These are phyloP conservation scores for Marmota flaviventris DNA, from an alignment of 2,113 vertebrate genomes.

Conservation along the genomic window DNA sequence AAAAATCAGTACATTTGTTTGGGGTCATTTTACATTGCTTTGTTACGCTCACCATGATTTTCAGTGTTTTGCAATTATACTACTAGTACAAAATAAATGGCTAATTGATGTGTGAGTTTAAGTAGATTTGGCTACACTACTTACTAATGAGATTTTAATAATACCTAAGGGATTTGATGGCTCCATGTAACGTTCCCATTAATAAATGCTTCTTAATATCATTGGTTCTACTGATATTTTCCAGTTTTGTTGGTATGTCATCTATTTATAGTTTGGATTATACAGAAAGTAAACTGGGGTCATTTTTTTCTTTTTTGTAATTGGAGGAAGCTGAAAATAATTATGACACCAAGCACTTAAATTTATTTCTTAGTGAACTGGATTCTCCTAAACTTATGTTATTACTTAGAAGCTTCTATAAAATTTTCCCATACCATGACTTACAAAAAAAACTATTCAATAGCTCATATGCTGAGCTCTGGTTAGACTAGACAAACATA, in stretches of 20 bases:
- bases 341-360: slow-evolving; percentile 58
- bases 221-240: slow-evolving; percentile 14
- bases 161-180: background rate
- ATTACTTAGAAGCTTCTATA: background rate
- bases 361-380: slow-evolving; percentile 46
- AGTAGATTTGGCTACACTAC: slow-evolving; percentile 14
- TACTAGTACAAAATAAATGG: slow-evolving; percentile 53
- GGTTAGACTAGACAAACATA: slow-evolving; percentile 40
- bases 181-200: background rate
- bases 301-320: slow-evolving; percentile 25
- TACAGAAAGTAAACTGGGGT: slow-evolving; percentile 29
- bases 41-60: slow-evolving; percentile 57
- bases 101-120: slow-evolving; percentile 32
- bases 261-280: slow-evolving; percentile 41
- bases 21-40: slow-evolving; percentile 53
- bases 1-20: slow-evolving; percentile 41
- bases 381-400: slow-evolving; percentile 28
- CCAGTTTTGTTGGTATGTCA: slow-evolving; percentile 7
- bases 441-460: slow-evolving; percentile 1
- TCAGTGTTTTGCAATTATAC: slow-evolving; percentile 46
- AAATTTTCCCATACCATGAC: background rate
- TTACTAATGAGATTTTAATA: slow-evolving; percentile 19
- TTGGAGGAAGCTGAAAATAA: slow-evolving; percentile 38
- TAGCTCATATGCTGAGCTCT: slow-evolving; percentile 47
- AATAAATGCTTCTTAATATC: slow-evolving; percentile 45